These are phyloP conservation scores for Agrilus mali DNA, from an alignment of 2,888 invertebrate genomes.

Conservation along the genomic window DNA sequence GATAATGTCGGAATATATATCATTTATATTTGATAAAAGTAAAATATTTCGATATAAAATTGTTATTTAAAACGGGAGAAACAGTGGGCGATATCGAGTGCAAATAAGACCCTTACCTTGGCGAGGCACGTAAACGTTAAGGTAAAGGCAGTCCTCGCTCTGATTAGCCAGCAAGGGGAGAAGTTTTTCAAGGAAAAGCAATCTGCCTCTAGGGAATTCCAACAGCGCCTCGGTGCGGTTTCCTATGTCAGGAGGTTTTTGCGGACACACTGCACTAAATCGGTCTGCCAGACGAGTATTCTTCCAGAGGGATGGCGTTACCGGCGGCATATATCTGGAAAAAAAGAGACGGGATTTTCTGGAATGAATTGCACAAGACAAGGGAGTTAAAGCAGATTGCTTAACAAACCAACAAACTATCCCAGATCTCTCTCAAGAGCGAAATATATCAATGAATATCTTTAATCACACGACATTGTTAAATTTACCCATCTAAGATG, in stretches of 20 bases:
- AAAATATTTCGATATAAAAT: no score
- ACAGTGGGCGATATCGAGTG: conserved; percentile 1
- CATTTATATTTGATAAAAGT: no score
- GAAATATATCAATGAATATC: no score
- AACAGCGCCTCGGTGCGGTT: conserved; percentile 51
- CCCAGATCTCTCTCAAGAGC: no score
- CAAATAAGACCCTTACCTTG: conserved; percentile 40
- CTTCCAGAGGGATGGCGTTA: conserved; percentile 81
- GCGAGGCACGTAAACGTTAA: conserved; percentile 91
- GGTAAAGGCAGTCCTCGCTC: conserved; percentile 95
- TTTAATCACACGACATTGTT: no score
- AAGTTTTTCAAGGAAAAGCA: conserved; percentile 73
- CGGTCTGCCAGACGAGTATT: conserved; percentile 68
- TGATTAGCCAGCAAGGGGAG: conserved; percentile 78
- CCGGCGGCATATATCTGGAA: conserved; percentile 82
- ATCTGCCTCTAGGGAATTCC: conserved; percentile 69
- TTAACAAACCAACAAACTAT: no score
- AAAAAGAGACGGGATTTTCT: neutral
- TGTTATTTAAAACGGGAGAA: no score
- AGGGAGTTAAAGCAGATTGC: no score
- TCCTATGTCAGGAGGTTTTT: conserved; percentile 52
- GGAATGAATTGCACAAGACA: no score
- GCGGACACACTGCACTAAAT: conserved; percentile 80
- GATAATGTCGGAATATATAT: no score
- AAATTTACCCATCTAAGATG: no score